phyloP scores from a whole-genome alignment of 2,888 invertebrate species.

The Chalcosyrphus nemorum region DNA sequence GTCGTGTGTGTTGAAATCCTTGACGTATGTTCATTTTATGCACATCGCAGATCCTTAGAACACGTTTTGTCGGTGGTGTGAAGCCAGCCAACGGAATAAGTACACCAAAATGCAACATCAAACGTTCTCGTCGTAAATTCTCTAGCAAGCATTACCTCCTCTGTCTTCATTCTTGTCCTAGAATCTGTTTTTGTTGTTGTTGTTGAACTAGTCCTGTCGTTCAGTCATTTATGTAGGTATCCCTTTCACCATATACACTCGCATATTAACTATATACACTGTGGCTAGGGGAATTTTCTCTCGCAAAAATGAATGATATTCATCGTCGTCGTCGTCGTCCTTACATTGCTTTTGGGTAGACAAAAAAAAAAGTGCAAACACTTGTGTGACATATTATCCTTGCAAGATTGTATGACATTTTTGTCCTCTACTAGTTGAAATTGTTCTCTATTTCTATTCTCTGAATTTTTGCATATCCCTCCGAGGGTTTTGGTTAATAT shows the following conservation, averaged over 20 bases:
- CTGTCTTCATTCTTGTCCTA: constrained; percentile 1
- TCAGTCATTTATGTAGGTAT: constrained; percentile 64
- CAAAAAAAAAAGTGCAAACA: constrained; percentile 31
- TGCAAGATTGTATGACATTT: constrained; percentile 68
- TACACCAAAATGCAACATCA: constrained; percentile 69
- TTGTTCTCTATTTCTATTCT: constrained; percentile 37
- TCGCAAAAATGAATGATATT: constrained; percentile 65
- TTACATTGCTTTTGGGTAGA: background rate
- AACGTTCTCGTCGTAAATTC: constrained; percentile 62
- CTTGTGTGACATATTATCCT: constrained; percentile 71
- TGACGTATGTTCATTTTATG: constrained; percentile 72
- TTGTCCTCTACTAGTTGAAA: constrained; percentile 54
- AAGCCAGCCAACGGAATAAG: constrained; percentile 52
- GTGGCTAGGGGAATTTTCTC: constrained; percentile 52
- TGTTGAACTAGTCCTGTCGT: constrained; percentile 59
- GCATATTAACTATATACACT: constrained; percentile 65
- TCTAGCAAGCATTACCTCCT: constrained; percentile 12
- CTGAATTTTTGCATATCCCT: constrained; percentile 27
- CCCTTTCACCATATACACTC: constrained; percentile 49
- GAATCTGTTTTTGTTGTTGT: constrained; percentile 1
- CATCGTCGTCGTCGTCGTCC: constrained; percentile 47
- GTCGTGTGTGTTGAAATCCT: constrained; percentile 62
- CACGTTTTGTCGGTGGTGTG: constrained; percentile 60
- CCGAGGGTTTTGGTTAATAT: constrained; percentile 7
- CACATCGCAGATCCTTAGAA: constrained; percentile 59